phyloP scores from a whole-genome alignment of 2,888 invertebrate genomes.

The Diogma glabrata region DNA sequence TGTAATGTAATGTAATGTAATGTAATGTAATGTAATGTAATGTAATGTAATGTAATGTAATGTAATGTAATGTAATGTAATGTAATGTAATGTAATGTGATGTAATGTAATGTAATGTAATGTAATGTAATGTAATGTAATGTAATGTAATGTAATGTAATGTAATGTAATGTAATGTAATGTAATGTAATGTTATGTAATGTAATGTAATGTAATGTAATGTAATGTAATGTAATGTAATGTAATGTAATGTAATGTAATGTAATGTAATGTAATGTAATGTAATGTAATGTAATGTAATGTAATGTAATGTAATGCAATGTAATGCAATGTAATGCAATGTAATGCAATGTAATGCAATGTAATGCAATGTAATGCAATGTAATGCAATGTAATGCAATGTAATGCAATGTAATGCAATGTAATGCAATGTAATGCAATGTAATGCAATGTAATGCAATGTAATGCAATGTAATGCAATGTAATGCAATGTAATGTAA shows the following conservation, averaged over 20 bases:
- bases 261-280: conserved; percentile 11
- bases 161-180: conserved; percentile 5
- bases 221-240: conserved; percentile 10
- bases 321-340: conserved; percentile 10
- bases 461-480: conserved; percentile 11
- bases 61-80: conserved; percentile 3
- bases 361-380: conserved; percentile 8
- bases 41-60: conserved; percentile 5
- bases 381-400: background rate
- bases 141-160: conserved; percentile 5
- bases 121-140: conserved; percentile 5
- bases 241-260: conserved; percentile 11
- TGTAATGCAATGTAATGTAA: conserved; percentile 9
- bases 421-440: conserved; percentile 10
- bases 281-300: conserved; percentile 11
- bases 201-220: conserved; percentile 11
- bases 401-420: background rate
- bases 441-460: conserved; percentile 10
- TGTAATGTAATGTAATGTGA: conserved; percentile 1
- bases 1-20: conserved; percentile 3
- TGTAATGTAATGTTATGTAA: conserved; percentile 28
- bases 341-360: conserved; percentile 7
- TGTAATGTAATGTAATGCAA: conserved; percentile 10
- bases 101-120: conserved; percentile 4
- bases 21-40: background rate